Evolutionary conservation across 2,113 vertebrate species (phyloP), one percentile per base, ranked within the genome.

Genomic region (Brachionichthys hirsutus): DNA sequence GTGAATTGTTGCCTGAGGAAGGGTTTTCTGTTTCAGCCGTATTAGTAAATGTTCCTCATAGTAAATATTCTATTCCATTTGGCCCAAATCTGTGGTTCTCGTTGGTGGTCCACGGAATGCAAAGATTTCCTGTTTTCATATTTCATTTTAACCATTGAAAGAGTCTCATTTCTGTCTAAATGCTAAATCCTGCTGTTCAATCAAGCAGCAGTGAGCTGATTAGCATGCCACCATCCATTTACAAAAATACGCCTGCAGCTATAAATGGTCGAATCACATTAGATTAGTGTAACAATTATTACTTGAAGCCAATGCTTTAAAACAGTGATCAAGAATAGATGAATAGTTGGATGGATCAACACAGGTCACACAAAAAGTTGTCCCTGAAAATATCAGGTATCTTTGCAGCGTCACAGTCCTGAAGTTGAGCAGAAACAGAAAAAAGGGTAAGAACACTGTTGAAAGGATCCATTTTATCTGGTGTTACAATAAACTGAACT

Each of bases 11-110:
- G 22, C 34, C 3, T 70, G 75, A 80, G 15, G 38, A 78, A 64
- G 73, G 17, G 73, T 79, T 66, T 58, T 13, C 42, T 73, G 49
- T 56, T 59, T 22, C 13, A 62, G 41, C 9, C 50, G 52, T 52
- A 51, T 77, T 55, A 46, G 17, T 71, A 75, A 65, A 53, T 36
- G 44, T 61, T 70, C 73, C 73, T 38, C 8, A 53, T 69, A 67
- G 54, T 65, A 46, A n/a, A 65, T 70, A 54, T 65, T 66, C 34
- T 60, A 34, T 78, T 65, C 54, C 69, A 71, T 9, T 64, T 50
- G 42, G 50, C 78, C 55, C 53, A 20, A 62, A 67, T 47, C 65
- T 56, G 52, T 12, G n/a, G 18, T 30, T 81, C 38, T 74, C 18
- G 20, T 5, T 56, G 62, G 10, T 36, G 22, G n/a, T 76, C 46